phyloP scores from a whole-genome alignment of 2,888 invertebrate genomes.

The Leptinotarsa tumamoca region DNA sequence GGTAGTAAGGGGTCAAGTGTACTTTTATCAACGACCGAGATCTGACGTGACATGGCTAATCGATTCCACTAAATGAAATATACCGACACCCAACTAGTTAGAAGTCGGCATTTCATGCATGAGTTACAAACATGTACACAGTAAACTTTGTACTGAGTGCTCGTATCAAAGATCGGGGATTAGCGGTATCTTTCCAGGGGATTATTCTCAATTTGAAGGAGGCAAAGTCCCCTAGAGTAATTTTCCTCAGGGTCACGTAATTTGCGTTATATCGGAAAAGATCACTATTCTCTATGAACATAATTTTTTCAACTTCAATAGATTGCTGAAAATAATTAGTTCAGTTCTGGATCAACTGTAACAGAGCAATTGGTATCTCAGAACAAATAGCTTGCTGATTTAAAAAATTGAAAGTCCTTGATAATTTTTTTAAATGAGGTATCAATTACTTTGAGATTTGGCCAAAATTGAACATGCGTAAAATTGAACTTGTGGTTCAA shows the following conservation, averaged over 20 bases:
- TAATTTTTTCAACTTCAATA: too few relatives aligned
- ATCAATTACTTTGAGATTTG: too few relatives aligned
- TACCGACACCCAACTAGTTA: constrained; percentile 33
- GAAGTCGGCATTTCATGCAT: constrained; percentile 29
- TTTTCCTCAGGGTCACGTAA: neutral
- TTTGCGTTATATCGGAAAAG: neutral
- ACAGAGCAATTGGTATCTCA: too few relatives aligned
- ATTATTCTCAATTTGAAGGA: neutral
- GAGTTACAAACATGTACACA: constrained; percentile 28
- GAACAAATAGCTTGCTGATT: too few relatives aligned
- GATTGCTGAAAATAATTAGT: too few relatives aligned
- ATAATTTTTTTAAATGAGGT: too few relatives aligned
- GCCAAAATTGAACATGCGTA: too few relatives aligned
- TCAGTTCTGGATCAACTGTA: too few relatives aligned
- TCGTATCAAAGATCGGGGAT: constrained; percentile 1
- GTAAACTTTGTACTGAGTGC: neutral
- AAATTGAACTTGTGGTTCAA: too few relatives aligned
- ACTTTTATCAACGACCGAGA: constrained; percentile 63
- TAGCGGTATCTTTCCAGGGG: neutral
- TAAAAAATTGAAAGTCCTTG: neutral
- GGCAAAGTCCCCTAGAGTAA: neutral
- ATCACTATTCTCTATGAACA: neutral
- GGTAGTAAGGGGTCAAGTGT: constrained; percentile 62
- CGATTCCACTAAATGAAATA: constrained; percentile 60
- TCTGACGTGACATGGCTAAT: constrained; percentile 62